These are phyloP conservation scores for Tympanuchus pallidicinctus DNA, from an alignment of 2,113 vertebrate genomes.

Conservation along the genomic window DNA sequence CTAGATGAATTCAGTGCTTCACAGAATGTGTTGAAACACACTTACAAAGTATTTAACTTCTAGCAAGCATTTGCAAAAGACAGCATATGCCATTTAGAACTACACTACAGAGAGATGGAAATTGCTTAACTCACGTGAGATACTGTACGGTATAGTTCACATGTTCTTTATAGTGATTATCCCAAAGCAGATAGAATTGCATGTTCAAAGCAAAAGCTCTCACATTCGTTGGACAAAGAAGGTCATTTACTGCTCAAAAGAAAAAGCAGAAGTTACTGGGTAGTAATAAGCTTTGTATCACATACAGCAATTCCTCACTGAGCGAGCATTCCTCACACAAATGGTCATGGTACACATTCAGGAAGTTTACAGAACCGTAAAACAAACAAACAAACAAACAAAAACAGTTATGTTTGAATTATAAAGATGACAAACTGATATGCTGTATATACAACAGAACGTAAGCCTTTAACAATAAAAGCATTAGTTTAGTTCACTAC, in stretches of 20 bases:
- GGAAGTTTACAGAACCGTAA: no score
- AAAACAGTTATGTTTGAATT: not conserved
- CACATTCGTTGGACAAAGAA: constrained; percentile 58
- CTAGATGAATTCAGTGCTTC: not conserved
- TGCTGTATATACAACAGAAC: not conserved
- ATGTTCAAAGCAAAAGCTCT: not conserved
- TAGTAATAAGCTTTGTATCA: not conserved
- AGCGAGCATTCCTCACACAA: not conserved
- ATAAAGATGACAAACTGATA: not conserved
- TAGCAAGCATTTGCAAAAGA: not conserved
- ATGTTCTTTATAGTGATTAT: not conserved
- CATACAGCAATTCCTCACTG: not conserved
- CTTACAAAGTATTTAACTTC: not conserved
- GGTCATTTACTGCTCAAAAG: constrained; percentile 28
- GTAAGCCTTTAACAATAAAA: not conserved
- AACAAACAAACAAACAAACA: no score
- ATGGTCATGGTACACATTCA: not conserved
- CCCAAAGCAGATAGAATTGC: constrained; percentile 66
- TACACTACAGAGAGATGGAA: not conserved
- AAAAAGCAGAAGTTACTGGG: not conserved
- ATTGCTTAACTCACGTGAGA: constrained; percentile 59
- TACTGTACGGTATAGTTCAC: constrained; percentile 71
- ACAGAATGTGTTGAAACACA: not conserved
- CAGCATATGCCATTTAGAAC: rapidly evolving
- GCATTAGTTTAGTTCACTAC: not conserved